These are phyloP conservation scores for Mylabris sibirica DNA, from an alignment of 2,888 invertebrate species.

Conservation along the genomic window DNA sequence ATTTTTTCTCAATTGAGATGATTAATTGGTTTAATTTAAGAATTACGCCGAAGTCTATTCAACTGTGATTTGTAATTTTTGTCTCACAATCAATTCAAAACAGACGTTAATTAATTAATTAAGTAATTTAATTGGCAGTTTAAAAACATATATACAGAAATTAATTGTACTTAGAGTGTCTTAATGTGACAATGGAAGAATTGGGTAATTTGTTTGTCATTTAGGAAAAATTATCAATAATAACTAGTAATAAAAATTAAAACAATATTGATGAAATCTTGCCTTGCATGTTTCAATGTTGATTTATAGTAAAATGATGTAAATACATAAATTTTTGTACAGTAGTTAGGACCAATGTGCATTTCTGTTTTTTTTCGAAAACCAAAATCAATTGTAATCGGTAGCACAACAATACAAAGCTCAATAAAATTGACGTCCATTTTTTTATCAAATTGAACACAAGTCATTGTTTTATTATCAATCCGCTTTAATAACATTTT, in stretches of 20 bases:
- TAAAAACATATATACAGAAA: not conserved
- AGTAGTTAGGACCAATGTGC: constrained; percentile 35
- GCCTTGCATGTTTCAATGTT: constrained; percentile 17
- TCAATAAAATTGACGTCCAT: constrained; percentile 9
- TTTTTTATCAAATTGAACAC: constrained; percentile 3
- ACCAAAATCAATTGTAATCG: constrained; percentile 4
- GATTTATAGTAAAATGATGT: not conserved
- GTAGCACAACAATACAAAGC: not conserved
- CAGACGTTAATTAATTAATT: too few relatives aligned
- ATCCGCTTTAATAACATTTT: not conserved
- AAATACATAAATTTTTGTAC: constrained; percentile 31
- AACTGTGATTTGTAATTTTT: constrained; percentile 21
- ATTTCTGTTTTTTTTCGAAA: constrained; percentile 25
- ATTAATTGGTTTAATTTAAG: constrained; percentile 15
- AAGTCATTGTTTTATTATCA: not conserved
- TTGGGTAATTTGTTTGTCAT: not conserved
- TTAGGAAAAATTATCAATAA: not conserved
- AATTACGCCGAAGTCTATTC: constrained; percentile 5
- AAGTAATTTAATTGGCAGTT: too few relatives aligned
- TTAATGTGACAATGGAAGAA: constrained; percentile 7
- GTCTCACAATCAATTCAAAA: not conserved
- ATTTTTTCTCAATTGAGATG: too few relatives aligned
- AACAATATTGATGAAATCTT: constrained; percentile 3
- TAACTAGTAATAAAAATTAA: not conserved
- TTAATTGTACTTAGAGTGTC: constrained; percentile 8